A percentile compares a stretch with the other conserved stretches of the same genome.
Conservation (phyloP, 2,113 vertebrate species). For the Triplophysa dalaica region DNA sequence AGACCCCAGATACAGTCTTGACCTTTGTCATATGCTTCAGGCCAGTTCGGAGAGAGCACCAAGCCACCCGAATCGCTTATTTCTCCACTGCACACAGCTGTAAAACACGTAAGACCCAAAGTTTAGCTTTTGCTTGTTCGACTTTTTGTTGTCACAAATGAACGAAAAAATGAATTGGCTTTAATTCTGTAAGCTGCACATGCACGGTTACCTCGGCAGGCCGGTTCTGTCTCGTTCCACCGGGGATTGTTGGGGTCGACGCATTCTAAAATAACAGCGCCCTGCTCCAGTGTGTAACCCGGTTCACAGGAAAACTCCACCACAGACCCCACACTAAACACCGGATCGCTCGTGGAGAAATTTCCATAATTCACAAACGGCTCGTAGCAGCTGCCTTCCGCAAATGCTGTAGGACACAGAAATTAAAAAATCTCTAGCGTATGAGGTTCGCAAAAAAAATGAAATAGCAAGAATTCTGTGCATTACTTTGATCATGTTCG, state of each 20-base stretch:
- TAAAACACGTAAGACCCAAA: slow-evolving; percentile 47
- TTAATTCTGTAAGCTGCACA: neutral
- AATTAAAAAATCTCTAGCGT: too few relatives aligned
- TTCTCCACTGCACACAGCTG: slow-evolving; percentile 97
- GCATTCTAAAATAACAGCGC: slow-evolving; percentile 94
- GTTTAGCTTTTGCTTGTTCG: too few relatives aligned
- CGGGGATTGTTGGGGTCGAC: slow-evolving; percentile 85
- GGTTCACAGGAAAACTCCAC: slow-evolving; percentile 95
- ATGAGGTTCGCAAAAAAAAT: too few relatives aligned
- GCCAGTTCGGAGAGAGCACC: slow-evolving; percentile 97
- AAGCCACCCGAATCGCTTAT: slow-evolving; percentile 89
- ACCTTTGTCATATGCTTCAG: slow-evolving; percentile 91
- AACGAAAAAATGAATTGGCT: neutral
- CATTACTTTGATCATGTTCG: too few relatives aligned
- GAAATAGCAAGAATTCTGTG: too few relatives aligned
- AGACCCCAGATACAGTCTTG: slow-evolving; percentile 99
- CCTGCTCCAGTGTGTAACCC: slow-evolving; percentile 94
- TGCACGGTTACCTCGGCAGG: slow-evolving; percentile 82
- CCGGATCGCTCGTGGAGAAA: slow-evolving; percentile 87
- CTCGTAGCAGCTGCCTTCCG: slow-evolving; percentile 90
- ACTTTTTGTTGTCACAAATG: neutral
- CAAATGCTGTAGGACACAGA: slow-evolving; percentile 82
- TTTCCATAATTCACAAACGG: slow-evolving; percentile 96
- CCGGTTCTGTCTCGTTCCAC: slow-evolving; percentile 97
- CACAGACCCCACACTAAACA: slow-evolving; percentile 82